phyloP scores from a whole-genome alignment of 2,113 vertebrate genomes.

The Oophaga pumilio region DNA sequence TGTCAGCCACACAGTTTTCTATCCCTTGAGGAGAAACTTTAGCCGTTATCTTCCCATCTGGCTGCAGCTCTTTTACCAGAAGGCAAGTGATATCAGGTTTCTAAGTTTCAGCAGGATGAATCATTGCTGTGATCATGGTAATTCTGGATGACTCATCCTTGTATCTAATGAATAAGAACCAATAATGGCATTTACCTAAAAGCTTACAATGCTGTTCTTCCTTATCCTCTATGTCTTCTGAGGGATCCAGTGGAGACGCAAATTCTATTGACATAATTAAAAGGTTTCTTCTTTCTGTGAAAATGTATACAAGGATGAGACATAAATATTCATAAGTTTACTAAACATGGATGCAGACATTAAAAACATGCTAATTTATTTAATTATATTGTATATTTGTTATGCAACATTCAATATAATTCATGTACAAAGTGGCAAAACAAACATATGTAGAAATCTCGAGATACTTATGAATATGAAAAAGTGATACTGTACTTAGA shows the following conservation, averaged over 20 bases:
- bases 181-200: constrained; percentile 69
- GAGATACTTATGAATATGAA: no score
- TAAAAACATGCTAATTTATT: no score
- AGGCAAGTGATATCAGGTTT: constrained; percentile 65
- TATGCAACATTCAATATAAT: no score
- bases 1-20: constrained; percentile 57
- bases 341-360: background rate
- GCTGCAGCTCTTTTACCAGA: constrained; percentile 66
- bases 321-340: background rate
- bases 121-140: constrained; percentile 57
- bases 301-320: background rate
- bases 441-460: no score
- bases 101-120: constrained; percentile 61
- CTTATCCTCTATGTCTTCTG: constrained; percentile 77
- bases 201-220: constrained; percentile 72
- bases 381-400: no score
- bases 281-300: constrained; percentile 55
- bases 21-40: constrained; percentile 51
- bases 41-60: constrained; percentile 69
- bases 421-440: no score
- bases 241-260: constrained; percentile 76
- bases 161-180: constrained; percentile 57
- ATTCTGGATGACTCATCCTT: constrained; percentile 43
- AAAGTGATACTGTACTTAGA: no score
- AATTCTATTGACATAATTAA: constrained; percentile 80